These are phyloP conservation scores for Sinocyclocheilus maitianheensis DNA, from an alignment of 2,113 vertebrate species.

Conservation along the genomic window DNA sequence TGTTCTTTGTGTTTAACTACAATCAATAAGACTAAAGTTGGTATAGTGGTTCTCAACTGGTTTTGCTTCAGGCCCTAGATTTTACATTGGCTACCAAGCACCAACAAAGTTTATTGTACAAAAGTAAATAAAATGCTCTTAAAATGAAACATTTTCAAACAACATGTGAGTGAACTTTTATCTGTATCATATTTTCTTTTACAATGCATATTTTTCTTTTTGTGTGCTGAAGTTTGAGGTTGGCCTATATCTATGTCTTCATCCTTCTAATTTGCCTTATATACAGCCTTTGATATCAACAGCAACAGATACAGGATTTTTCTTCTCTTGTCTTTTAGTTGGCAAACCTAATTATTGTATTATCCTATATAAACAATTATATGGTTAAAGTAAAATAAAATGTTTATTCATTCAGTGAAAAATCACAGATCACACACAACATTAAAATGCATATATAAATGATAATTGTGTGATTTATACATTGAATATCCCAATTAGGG, in stretches of 20 bases:
- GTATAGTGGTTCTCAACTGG: not conserved
- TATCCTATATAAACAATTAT: not conserved
- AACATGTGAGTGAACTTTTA: not conserved
- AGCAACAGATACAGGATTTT: too few species aligned
- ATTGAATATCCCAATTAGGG: not conserved
- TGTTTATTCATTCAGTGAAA: not conserved
- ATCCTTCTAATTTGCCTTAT: not conserved
- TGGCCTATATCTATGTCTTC: not conserved
- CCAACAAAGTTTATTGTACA: not conserved
- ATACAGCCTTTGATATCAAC: not conserved
- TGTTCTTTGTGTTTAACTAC: conserved; percentile 60
- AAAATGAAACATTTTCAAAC: too few species aligned
- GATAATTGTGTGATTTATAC: too few species aligned
- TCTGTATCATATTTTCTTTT: not conserved
- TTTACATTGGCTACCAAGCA: not conserved
- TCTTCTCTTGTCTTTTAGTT: too few species aligned
- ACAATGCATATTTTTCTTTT: not conserved
- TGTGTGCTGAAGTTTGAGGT: not conserved
- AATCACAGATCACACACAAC: not conserved
- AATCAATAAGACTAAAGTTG: conserved; percentile 54
- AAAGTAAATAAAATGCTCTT: not conserved
- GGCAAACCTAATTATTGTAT: not conserved
- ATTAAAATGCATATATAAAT: not conserved
- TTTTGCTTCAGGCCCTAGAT: not conserved
- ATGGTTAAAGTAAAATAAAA: not conserved